Evolutionary conservation across 2,888 invertebrate species (phyloP).

Genomic region (Desoria tigrina): DNA sequence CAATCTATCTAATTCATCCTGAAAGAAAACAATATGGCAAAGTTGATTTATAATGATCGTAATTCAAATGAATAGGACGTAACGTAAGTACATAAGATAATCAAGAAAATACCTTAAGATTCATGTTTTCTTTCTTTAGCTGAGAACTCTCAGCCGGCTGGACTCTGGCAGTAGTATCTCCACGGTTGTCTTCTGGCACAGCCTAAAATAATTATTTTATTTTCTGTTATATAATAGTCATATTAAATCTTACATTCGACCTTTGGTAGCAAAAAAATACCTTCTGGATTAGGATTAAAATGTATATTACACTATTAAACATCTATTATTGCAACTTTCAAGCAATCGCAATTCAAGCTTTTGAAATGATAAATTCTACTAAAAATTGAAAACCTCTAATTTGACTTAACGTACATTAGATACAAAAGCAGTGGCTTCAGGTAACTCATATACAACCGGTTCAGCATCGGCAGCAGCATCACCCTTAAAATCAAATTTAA

Average conservation of each 20-base stretch:
- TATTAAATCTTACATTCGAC: too few relatives aligned
- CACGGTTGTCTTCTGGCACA: conserved; percentile 36
- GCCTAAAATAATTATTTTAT: too few relatives aligned
- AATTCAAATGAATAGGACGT: too few relatives aligned
- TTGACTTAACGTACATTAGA: conserved; percentile 34
- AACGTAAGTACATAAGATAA: too few relatives aligned
- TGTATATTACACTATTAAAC: too few relatives aligned
- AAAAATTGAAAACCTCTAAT: too few relatives aligned
- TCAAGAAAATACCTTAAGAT: conserved; percentile 70
- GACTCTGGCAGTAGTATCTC: conserved; percentile 27
- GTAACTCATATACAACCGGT: conserved; percentile 32
- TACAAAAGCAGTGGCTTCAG: conserved; percentile 33
- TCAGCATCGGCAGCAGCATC: conserved; percentile 33
- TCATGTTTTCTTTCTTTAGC: conserved; percentile 72
- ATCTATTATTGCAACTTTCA: too few relatives aligned
- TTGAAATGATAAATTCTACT: background rate
- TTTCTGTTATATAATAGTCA: too few relatives aligned
- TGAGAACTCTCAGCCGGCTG: conserved; percentile 36
- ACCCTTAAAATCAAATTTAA: conserved; percentile 33
- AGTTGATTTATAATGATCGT: too few relatives aligned
- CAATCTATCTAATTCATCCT: conserved; percentile 50
- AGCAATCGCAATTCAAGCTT: too few relatives aligned
- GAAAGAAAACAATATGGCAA: conserved; percentile 23
- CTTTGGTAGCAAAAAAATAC: too few relatives aligned
- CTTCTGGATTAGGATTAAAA: too few relatives aligned